Evolutionary conservation across 92 coral and sea anemone genomes (phyloP).

Genomic region (Porites cylindrica): DNA sequence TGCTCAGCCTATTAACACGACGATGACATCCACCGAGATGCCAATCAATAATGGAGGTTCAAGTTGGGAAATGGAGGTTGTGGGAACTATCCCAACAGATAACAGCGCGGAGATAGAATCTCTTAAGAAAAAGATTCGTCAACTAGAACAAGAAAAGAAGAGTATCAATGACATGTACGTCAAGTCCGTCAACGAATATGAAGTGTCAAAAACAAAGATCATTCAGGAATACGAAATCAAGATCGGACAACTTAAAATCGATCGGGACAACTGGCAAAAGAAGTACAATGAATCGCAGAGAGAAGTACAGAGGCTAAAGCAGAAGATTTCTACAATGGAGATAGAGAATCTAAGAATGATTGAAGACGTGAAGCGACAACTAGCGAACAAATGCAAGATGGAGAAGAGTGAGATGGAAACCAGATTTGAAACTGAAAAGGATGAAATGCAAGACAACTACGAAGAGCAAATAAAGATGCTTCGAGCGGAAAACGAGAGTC

Average conservation of each 20-base stretch:
- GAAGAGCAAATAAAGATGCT: slow-evolving; percentile 55
- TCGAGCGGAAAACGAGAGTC: slow-evolving; percentile 60
- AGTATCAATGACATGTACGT: slow-evolving; percentile 70
- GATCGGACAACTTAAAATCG: slow-evolving; percentile 64
- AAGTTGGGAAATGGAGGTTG: slow-evolving; percentile 42
- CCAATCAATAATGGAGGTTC: slow-evolving; percentile 33
- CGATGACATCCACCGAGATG: slow-evolving; percentile 39
- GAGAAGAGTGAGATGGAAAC: slow-evolving; percentile 61
- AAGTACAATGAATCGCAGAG: slow-evolving; percentile 54
- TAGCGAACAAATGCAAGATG: slow-evolving; percentile 43
- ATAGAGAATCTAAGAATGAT: slow-evolving; percentile 53
- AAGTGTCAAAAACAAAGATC: slow-evolving; percentile 61
- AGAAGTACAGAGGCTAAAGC: slow-evolving; percentile 48
- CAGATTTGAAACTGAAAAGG: slow-evolving; percentile 45
- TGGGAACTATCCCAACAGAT: slow-evolving; percentile 51
- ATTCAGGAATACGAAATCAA: slow-evolving; percentile 69
- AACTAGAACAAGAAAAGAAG: slow-evolving; percentile 60
- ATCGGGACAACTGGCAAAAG: slow-evolving; percentile 60
- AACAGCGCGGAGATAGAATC: slow-evolving; percentile 31
- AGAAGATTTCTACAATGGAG: slow-evolving; percentile 53
- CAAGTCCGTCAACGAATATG: slow-evolving; percentile 65
- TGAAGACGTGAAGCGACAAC: slow-evolving; percentile 54
- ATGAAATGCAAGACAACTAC: slow-evolving; percentile 46
- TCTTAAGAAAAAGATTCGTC: slow-evolving; percentile 20
- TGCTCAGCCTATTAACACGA: slow-evolving; percentile 22